Conservation (phyloP, 2,888 invertebrate species). For the Heliconius charithonia region DNA sequence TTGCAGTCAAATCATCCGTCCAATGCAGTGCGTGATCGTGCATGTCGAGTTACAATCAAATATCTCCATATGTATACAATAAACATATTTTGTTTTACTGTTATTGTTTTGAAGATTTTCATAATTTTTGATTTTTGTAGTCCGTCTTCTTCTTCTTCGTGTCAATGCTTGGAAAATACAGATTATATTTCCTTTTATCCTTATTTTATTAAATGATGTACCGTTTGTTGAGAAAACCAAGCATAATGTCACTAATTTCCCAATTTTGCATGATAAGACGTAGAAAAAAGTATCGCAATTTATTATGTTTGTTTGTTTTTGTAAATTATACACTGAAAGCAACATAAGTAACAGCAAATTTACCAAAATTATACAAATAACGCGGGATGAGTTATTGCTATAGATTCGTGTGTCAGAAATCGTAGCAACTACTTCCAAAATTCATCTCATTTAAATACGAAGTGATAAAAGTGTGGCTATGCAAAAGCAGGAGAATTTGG, state of each 20-base stretch:
- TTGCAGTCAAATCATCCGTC: slow-evolving; percentile 24
- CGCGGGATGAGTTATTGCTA: background rate
- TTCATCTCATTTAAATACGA: slow-evolving; percentile 1
- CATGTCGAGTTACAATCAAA: slow-evolving; percentile 21
- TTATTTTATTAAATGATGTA: too few species aligned
- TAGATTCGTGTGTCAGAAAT: background rate
- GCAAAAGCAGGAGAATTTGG: background rate
- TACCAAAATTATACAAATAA: background rate
- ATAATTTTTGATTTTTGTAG: too few species aligned
- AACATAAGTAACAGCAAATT: background rate
- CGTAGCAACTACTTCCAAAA: background rate
- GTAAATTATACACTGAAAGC: background rate
- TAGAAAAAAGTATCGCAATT: too few species aligned
- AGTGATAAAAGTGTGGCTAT: slow-evolving; percentile 11
- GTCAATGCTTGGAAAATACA: too few species aligned
- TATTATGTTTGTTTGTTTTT: too few species aligned
- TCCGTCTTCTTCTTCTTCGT: too few species aligned
- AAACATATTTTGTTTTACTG: background rate
- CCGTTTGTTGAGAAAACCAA: too few species aligned
- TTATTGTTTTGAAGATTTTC: too few species aligned
- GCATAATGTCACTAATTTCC: too few species aligned
- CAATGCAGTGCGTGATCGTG: slow-evolving; percentile 22
- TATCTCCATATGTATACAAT: background rate
- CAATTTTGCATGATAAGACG: too few species aligned
- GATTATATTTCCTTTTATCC: too few species aligned